A percentile compares a stretch with the other conserved stretches of the same genome.
These are phyloP conservation scores for Petrolisthes manimaculis DNA, from an alignment of 2,888 invertebrate genomes.

Conservation along the genomic window DNA sequence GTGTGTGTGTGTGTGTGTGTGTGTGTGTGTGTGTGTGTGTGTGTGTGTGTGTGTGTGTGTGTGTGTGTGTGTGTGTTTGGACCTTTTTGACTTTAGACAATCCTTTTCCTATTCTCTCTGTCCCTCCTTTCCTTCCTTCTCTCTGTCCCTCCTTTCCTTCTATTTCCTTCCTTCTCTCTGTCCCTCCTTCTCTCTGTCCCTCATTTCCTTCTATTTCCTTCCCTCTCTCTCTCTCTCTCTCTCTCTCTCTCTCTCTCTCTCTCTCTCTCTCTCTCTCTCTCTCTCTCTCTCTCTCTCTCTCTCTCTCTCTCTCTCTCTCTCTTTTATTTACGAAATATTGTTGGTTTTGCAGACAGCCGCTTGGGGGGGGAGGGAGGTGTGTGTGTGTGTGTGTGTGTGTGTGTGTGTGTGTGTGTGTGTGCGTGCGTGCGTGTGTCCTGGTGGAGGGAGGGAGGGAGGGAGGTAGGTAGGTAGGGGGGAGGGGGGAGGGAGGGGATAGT, in stretches of 20 bases:
- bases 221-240: background rate
- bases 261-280: background rate
- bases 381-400: too few relatives aligned
- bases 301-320: background rate
- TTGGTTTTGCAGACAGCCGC: background rate
- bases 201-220: background rate
- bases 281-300: slow-evolving; percentile 72
- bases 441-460: background rate
- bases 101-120: background rate
- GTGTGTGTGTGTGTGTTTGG: slow-evolving; percentile 7
- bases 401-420: slow-evolving; percentile 6
- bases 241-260: background rate
- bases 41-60: slow-evolving; percentile 67
- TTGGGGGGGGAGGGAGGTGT: background rate
- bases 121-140: background rate
- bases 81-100: background rate
- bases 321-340: too few relatives aligned
- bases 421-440: slow-evolving; percentile 8
- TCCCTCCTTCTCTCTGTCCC: background rate
- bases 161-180: background rate
- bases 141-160: slow-evolving; percentile 62
- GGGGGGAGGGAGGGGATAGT: too few relatives aligned
- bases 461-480: too few relatives aligned
- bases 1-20: background rate
- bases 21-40: background rate